Conservation (phyloP, 2,888 invertebrate species). For the Dorcus hopei region DNA sequence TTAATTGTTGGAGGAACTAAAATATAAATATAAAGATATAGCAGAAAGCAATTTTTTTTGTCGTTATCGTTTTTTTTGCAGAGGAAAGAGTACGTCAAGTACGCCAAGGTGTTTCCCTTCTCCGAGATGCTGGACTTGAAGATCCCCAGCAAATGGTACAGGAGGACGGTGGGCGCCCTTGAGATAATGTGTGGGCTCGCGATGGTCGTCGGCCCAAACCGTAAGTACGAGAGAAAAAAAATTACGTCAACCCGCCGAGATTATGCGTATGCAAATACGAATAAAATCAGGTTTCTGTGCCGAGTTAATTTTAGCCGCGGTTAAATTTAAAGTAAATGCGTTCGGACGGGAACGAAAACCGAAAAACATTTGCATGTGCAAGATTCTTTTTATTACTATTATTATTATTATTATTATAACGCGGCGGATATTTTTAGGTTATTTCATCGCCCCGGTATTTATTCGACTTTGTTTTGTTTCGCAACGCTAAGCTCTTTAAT, state of each 20-base stretch:
- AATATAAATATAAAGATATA: no score
- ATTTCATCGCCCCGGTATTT: no score
- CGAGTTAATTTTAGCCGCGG: background rate
- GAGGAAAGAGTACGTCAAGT: slow-evolving; percentile 93
- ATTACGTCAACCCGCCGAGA: background rate
- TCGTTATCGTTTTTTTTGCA: slow-evolving; percentile 52
- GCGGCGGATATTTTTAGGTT: no score
- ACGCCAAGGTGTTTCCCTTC: slow-evolving; percentile 90
- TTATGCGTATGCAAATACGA: background rate
- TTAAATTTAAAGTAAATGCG: background rate
- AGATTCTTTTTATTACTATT: no score
- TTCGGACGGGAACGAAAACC: background rate
- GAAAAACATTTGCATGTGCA: background rate
- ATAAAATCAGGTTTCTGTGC: background rate
- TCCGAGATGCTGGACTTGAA: slow-evolving; percentile 78
- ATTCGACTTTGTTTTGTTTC: no score
- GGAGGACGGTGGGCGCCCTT: slow-evolving; percentile 76
- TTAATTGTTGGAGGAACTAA: no score
- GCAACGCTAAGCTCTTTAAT: no score
- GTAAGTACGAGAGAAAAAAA: slow-evolving; percentile 56
- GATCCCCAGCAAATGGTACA: slow-evolving; percentile 89
- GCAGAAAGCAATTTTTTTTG: no score
- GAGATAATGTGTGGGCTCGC: slow-evolving; percentile 83
- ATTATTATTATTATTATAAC: no score
- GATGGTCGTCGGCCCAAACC: slow-evolving; percentile 78